phyloP scores from a whole-genome alignment of 2,113 vertebrate genomes.

The Pimephales promelas region DNA sequence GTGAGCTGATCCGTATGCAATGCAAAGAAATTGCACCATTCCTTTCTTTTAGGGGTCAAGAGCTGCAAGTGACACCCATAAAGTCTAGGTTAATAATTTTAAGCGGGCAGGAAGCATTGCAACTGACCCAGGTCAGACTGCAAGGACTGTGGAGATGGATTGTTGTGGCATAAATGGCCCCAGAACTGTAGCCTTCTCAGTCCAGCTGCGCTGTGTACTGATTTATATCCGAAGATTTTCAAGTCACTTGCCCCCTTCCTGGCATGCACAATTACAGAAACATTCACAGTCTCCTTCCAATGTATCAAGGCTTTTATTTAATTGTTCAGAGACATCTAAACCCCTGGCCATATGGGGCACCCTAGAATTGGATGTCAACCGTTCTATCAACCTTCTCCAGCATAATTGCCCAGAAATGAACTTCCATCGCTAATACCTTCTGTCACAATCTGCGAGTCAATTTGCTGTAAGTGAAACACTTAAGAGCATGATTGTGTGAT shows the following conservation, averaged over 20 bases:
- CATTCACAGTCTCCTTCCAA: constrained; percentile 11
- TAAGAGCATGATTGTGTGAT: constrained; percentile 25
- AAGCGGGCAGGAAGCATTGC: background rate
- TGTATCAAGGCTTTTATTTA: constrained; percentile 20
- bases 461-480: constrained; percentile 35
- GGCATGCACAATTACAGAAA: background rate
- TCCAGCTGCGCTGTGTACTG: background rate
- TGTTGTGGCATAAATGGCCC: background rate
- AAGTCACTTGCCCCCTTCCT: background rate
- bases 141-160: constrained; percentile 10
- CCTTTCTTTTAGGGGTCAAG: background rate
- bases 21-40: background rate
- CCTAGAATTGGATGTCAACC: constrained; percentile 38
- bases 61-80: constrained; percentile 39
- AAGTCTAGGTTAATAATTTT: constrained; percentile 11
- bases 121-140: background rate
- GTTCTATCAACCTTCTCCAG: constrained; percentile 34
- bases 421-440: constrained; percentile 21
- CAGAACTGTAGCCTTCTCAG: background rate
- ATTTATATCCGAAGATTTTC: background rate
- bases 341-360: constrained; percentile 26
- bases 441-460: constrained; percentile 32
- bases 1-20: background rate
- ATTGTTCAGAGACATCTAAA: constrained; percentile 27
- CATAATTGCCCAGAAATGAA: constrained; percentile 37